Conservation (phyloP, 2,888 invertebrate species). For the Apodemia zela region DNA sequence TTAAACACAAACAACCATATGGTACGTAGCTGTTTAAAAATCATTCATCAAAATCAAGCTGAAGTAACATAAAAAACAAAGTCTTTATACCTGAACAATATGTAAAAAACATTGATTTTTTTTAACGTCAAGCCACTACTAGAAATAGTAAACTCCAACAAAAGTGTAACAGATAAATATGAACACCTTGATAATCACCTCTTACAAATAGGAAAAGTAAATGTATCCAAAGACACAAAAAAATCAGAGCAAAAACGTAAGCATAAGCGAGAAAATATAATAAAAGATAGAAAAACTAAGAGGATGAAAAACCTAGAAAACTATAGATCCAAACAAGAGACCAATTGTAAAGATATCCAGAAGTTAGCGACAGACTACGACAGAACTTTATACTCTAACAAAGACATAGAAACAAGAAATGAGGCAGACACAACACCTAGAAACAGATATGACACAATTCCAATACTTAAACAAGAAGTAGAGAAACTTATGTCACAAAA, state of each 20-base stretch:
- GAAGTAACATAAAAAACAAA: neutral
- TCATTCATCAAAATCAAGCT: constrained; percentile 1
- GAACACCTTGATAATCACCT: too few species aligned
- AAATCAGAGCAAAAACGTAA: too few species aligned
- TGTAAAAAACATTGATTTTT: too few species aligned
- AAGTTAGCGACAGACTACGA: constrained; percentile 19
- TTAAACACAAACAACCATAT: too few species aligned
- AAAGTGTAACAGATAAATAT: too few species aligned
- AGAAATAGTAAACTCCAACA: too few species aligned
- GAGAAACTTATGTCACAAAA: constrained; percentile 26
- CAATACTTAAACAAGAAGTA: constrained; percentile 23
- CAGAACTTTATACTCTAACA: constrained; percentile 2
- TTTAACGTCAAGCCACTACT: too few species aligned
- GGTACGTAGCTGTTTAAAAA: constrained; percentile 18
- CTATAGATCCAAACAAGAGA: constrained; percentile 1
- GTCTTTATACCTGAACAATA: neutral
- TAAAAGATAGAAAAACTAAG: neutral
- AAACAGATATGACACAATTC: neutral
- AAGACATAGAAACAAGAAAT: constrained; percentile 7
- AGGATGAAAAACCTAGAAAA: too few species aligned
- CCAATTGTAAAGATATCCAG: constrained; percentile 12
- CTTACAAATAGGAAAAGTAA: too few species aligned
- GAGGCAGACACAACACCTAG: neutral
- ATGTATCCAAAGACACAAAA: too few species aligned
- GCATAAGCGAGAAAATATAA: constrained; percentile 28